phyloP scores from a whole-genome alignment of 2,888 invertebrate species.

The Amphipyra tragopoginis region DNA sequence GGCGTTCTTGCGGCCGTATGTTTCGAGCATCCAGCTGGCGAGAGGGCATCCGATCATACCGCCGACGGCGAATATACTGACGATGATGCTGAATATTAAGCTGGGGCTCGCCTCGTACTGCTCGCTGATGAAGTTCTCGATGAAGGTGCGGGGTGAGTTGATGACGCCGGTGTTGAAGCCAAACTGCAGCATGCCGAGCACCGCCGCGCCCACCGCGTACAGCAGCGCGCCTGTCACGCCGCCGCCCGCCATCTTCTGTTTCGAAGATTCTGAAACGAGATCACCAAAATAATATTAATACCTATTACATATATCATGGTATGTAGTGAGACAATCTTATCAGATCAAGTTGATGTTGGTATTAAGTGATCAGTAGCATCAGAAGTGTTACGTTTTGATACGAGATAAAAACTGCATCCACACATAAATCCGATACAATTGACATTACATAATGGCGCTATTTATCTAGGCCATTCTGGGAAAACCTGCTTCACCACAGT shows the following conservation, averaged over 20 bases:
- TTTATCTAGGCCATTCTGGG: conserved; percentile 6
- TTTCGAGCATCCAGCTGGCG: conserved; percentile 93
- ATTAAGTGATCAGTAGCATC: conserved; percentile 20
- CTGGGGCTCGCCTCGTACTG: conserved; percentile 87
- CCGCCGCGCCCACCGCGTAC: conserved; percentile 91
- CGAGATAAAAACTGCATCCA: conserved; percentile 42
- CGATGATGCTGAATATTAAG: conserved; percentile 91
- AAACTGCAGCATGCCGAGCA: conserved; percentile 93
- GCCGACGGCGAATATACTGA: conserved; percentile 94
- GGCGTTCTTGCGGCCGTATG: conserved; percentile 92
- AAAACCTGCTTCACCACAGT: conserved; percentile 20
- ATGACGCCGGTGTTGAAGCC: conserved; percentile 93
- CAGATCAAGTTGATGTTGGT: conserved; percentile 7
- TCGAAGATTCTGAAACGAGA: conserved; percentile 71
- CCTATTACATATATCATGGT: neutral
- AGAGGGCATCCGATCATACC: conserved; percentile 94
- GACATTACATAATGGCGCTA: conserved; percentile 20
- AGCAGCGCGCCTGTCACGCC: conserved; percentile 91
- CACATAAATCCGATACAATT: conserved; percentile 5
- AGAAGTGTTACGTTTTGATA: conserved; percentile 23
- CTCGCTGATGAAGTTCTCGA: conserved; percentile 91
- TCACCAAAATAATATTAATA: conserved; percentile 15
- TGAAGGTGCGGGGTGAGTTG: conserved; percentile 91
- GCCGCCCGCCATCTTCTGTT: conserved; percentile 75
- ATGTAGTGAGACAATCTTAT: conserved; percentile 23